Evolutionary conservation across 2,113 vertebrate species (phyloP).

Genomic region (Sylvietta virens): DNA sequence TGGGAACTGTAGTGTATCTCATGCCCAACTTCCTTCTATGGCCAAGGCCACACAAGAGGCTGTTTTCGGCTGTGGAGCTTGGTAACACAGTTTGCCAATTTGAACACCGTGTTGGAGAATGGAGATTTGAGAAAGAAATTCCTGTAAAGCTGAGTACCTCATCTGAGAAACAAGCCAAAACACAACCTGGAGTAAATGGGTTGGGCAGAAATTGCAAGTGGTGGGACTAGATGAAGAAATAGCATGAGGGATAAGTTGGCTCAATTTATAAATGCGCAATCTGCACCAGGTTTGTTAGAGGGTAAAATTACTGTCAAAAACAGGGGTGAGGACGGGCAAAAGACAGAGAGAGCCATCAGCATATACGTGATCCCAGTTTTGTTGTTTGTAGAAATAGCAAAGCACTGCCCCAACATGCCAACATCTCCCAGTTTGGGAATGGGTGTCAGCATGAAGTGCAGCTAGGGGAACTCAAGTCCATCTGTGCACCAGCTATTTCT

Average conservation of each 20-base stretch:
- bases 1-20: slow-evolving; percentile 4
- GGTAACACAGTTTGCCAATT: background rate
- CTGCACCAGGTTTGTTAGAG: background rate
- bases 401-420: background rate
- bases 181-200: background rate
- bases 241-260: background rate
- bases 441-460: background rate
- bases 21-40: background rate
- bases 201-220: background rate
- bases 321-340: background rate
- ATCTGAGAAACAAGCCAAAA: slow-evolving; percentile 1
- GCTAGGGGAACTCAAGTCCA: background rate
- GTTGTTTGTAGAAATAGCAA: background rate
- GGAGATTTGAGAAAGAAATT: background rate
- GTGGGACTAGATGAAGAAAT: background rate
- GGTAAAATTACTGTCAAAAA: background rate
- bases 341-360: background rate
- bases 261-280: background rate
- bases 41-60: background rate
- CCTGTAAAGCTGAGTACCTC: background rate
- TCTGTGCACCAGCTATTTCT: background rate
- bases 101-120: background rate
- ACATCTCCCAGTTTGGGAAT: background rate
- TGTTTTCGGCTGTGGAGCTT: background rate
- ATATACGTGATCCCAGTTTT: background rate